A percentile compares a stretch with the other conserved stretches of the same genome.
These are phyloP conservation scores for Rhagium mordax DNA, from an alignment of 2,888 invertebrate genomes.

Conservation along the genomic window DNA sequence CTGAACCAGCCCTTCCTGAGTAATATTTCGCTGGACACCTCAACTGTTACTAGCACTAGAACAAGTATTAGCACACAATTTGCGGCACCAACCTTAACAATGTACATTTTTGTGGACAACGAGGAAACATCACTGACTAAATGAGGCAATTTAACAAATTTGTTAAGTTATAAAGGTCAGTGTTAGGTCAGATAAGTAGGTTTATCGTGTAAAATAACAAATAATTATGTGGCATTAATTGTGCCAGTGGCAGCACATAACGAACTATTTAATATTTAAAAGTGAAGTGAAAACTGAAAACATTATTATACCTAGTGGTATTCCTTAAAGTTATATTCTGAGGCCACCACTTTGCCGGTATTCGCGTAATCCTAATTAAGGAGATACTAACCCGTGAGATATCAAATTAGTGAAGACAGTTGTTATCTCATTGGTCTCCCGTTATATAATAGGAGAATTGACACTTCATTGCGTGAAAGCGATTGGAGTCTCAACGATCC, in stretches of 20 bases:
- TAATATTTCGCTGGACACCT: constrained; percentile 36
- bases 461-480: no score
- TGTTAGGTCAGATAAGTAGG: background rate
- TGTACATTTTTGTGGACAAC: constrained; percentile 5
- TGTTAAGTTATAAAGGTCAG: background rate
- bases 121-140: background rate
- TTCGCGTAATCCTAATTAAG: no score
- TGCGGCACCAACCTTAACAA: background rate
- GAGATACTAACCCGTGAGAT: no score
- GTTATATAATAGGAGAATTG: no score
- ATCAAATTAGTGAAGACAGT: no score
- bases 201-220: background rate
- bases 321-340: no score
- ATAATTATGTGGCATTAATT: background rate
- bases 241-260: background rate
- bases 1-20: constrained; percentile 50
- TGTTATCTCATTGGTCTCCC: no score
- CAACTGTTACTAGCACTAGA: background rate
- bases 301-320: no score
- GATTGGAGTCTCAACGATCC: no score
- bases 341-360: no score
- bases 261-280: background rate
- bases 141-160: background rate
- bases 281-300: no score
- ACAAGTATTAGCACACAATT: background rate